A percentile compares a stretch with the other conserved stretches of the same genome.
phyloP scores from a whole-genome alignment of 37 sponge, comb jelly and placozoan species.

The Theonella swinhoei region DNA sequence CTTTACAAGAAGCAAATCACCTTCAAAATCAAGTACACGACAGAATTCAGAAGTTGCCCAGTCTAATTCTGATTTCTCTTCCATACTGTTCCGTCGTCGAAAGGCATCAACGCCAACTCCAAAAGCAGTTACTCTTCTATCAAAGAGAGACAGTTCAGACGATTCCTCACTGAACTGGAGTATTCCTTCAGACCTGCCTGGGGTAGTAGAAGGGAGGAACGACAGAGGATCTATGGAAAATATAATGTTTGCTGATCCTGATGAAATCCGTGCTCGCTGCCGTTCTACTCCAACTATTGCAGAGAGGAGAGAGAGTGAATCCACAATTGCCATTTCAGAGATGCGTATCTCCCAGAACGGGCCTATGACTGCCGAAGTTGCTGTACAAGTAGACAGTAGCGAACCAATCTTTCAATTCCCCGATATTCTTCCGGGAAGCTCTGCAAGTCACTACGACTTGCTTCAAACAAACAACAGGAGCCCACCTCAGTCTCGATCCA shows the following conservation, averaged over 20 bases:
- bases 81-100: not conserved
- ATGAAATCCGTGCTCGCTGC: not conserved
- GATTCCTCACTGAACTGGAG: conserved; percentile 44
- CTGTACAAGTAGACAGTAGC: not conserved
- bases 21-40: not conserved
- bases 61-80: not conserved
- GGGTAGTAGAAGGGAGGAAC: conserved; percentile 1
- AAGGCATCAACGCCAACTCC: not conserved
- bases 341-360: not conserved
- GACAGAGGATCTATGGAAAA: not conserved
- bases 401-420: not conserved
- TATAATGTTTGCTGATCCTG: not conserved
- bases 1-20: not conserved
- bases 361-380: conserved; percentile 6
- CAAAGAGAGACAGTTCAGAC: conserved; percentile 26
- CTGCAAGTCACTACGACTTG: not conserved
- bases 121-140: not conserved
- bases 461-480: not conserved
- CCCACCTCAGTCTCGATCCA: not conserved
- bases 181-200: conserved; percentile 51
- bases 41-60: not conserved
- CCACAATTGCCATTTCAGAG: not conserved
- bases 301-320: not conserved
- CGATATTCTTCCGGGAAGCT: not conserved
- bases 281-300: conserved; percentile 24